Conservation (phyloP, 2,797 vertebrate species). For the Pangasius sanitwongsei region DNA sequence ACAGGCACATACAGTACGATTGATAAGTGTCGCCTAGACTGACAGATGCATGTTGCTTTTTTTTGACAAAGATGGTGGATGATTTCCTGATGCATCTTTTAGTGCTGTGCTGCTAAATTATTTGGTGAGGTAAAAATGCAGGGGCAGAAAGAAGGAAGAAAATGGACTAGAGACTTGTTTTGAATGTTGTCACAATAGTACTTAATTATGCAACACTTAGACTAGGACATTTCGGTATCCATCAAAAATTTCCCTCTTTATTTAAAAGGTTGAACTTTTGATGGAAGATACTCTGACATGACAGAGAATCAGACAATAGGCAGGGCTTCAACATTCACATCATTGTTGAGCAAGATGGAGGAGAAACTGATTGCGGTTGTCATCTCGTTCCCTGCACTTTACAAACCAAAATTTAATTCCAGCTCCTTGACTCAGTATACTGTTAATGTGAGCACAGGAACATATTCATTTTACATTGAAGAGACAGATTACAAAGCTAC, state of each 20-base stretch:
- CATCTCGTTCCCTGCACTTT: not conserved
- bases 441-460: not conserved
- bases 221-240: not conserved
- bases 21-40: not conserved
- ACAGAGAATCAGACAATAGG: not conserved
- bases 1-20: not conserved
- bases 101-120: constrained; percentile 50
- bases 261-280: not conserved
- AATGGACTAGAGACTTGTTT: not conserved
- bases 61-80: not conserved
- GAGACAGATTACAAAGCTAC: not conserved
- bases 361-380: not conserved
- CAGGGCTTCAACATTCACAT: not conserved
- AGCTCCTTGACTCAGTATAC: not conserved
- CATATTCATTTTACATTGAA: not conserved
- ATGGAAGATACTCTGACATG: not conserved
- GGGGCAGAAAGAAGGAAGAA: constrained; percentile 12
- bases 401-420: not conserved
- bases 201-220: not conserved
- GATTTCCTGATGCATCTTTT: not conserved
- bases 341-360: not conserved
- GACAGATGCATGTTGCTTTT: not conserved
- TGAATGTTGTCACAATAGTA: not conserved
- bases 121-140: constrained; percentile 52
- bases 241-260: not conserved